Conservation (phyloP, 2,113 vertebrate genomes). For the Scatophagus argus region DNA sequence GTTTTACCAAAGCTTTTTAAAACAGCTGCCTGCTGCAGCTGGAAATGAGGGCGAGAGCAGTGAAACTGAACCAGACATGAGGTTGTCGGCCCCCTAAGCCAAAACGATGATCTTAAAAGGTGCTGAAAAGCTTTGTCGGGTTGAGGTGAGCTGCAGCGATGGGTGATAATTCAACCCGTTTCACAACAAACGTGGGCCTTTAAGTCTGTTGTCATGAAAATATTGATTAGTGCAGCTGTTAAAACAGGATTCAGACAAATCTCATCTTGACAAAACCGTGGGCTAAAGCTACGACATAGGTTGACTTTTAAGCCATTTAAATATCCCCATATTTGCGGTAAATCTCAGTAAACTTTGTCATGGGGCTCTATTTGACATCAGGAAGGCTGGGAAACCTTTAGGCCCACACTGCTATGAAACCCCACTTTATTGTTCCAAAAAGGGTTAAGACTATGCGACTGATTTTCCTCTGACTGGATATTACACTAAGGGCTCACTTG, state of each 20-base stretch:
- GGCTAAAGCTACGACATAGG: not conserved
- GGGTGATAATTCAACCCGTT: not conserved
- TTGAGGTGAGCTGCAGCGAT: not conserved
- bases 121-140: not conserved
- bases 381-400: not conserved
- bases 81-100: not conserved
- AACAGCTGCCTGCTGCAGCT: not conserved
- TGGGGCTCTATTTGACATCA: not conserved
- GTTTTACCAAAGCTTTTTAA: not conserved
- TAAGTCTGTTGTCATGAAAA: not conserved
- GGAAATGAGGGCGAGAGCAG: not conserved
- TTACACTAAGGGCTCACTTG: not conserved
- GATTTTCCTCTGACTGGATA: constrained; percentile 16
- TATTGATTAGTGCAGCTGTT: not conserved
- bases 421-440: not conserved
- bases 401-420: not conserved
- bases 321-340: not conserved
- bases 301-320: not conserved
- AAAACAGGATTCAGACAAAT: not conserved
- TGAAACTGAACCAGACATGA: not conserved
- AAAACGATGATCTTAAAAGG: not conserved
- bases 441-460: constrained; percentile 20
- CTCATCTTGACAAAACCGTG: not conserved
- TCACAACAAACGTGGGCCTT: not conserved
- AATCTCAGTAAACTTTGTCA: not conserved